Conservation (phyloP, 1,140 invertebrate species). For the Zaprionus davidi region DNA sequence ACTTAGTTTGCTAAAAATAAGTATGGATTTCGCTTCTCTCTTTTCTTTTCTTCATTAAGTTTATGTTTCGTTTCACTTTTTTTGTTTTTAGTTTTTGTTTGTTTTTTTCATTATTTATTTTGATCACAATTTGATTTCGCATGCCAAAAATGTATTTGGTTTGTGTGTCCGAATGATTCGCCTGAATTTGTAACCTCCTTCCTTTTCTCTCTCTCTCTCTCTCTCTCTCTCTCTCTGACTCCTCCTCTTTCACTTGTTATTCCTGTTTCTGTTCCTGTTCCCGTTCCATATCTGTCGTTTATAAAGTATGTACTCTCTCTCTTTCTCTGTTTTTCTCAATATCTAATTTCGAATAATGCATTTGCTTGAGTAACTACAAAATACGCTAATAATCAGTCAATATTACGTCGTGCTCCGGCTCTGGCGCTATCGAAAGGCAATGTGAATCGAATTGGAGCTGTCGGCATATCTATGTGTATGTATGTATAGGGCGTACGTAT, state of each 20-base stretch:
- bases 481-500: constrained; percentile 15
- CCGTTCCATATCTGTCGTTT: constrained; percentile 35
- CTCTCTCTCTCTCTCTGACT: not conserved
- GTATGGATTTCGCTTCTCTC: constrained; percentile 47
- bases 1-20: constrained; percentile 70
- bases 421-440: constrained; percentile 53
- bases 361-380: constrained; percentile 46
- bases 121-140: constrained; percentile 83
- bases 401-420: constrained; percentile 53
- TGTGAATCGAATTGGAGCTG: constrained; percentile 9
- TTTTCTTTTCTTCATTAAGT: constrained; percentile 35
- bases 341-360: constrained; percentile 47
- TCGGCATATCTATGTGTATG: constrained; percentile 25
- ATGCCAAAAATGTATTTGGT: constrained; percentile 75
- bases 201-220: constrained; percentile 13
- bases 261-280: constrained; percentile 33
- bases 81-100: not conserved
- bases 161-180: constrained; percentile 77
- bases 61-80: constrained; percentile 3
- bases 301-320: constrained; percentile 20
- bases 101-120: constrained; percentile 48
- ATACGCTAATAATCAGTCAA: constrained; percentile 78
- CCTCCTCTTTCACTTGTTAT: constrained; percentile 1
- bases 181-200: constrained; percentile 69
- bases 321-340: constrained; percentile 13